Base-by-base conservation (phyloP, 2,888 invertebrate species). In the Acanthoscelides obtectus region DNA sequence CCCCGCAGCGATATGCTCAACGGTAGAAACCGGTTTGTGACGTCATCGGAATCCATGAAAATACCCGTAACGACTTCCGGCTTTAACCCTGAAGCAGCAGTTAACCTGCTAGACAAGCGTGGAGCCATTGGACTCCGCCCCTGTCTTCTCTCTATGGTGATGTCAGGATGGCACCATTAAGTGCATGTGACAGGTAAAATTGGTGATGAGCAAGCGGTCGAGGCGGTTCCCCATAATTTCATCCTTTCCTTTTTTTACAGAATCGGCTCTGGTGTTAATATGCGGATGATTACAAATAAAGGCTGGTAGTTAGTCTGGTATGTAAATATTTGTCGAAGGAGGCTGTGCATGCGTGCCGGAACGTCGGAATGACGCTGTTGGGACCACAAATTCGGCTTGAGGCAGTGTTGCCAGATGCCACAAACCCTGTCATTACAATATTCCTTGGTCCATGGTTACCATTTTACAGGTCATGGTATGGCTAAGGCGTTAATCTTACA, bases 301-400 rank as follows among this genome's bases (percentile, higher is more conserved):
- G 79, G 80, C 78, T 80, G 77, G 80, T 80, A 79, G 80, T 80
- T 79, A 78, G 79, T 80, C 79, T 79, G 81, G 81, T 82, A 83
- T 83, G 83, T 83, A 83, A 83, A 83, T 83, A 83, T 83, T 83
- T 83, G 79, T 79, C 79, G 77, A 78, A 74, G 80, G 80, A 80
- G 80, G 80, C 79, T 20, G 65, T n/a, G 65, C n/a, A 64, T 64
- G 65, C 25, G 25, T 25, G 25, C 25, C 25, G 25, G 25, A 25
- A 25, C 25, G 25, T 25, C 25, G 25, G 6, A 25, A 3, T 25
- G 25, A 3, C 25, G 25, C 6, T 6, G 25, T 25, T 6, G 6
- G 3, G 25, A 6, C 25, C 25, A 25, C 25, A 6, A 25, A 25
- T 25, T 5, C 25, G 6, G 25, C 25, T 5, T 25, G n/a, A n/a